Evolutionary conservation across 1,140 invertebrate genomes (phyloP).

Genomic region (Elysia chlorotica): DNA sequence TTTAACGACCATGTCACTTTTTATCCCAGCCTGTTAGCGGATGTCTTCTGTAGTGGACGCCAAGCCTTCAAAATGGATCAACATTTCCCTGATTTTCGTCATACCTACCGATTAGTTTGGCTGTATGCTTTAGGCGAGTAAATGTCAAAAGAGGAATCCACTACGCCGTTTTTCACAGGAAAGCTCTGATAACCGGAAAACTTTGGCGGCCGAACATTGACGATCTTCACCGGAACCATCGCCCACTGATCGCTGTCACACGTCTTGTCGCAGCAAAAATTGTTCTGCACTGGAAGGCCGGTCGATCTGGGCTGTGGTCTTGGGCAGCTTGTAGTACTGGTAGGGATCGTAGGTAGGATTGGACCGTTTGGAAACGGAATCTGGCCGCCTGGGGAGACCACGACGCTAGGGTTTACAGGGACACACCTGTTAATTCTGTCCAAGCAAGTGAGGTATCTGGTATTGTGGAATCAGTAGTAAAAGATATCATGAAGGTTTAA

Average conservation of each 20-base stretch:
- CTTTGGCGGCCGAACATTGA: conserved; percentile 38
- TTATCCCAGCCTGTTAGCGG: too few species aligned
- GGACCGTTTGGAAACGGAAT: not conserved
- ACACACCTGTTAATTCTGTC: conserved; percentile 1
- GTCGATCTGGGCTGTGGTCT: not conserved
- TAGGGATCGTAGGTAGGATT: not conserved
- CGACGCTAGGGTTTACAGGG: conserved; percentile 10
- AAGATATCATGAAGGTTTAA: too few species aligned
- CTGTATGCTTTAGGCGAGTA: conserved; percentile 33
- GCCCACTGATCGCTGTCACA: conserved; percentile 48
- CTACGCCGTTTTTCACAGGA: conserved; percentile 39
- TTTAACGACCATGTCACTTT: too few species aligned
- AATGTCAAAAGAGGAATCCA: conserved; percentile 33
- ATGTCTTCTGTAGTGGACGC: not conserved
- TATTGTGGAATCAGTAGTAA: too few species aligned
- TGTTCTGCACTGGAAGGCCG: conserved; percentile 36
- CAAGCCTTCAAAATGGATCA: not conserved
- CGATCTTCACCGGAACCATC: conserved; percentile 47
- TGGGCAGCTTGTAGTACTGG: not conserved
- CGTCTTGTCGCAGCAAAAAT: conserved; percentile 40
- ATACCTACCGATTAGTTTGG: conserved; percentile 1
- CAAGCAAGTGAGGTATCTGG: conserved; percentile 15
- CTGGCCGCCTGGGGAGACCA: not conserved
- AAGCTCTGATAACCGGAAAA: conserved; percentile 37
- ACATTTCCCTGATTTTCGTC: not conserved